These are phyloP conservation scores for Scaptomyza flava DNA, from an alignment of 2,888 invertebrate genomes.

Conservation along the genomic window DNA sequence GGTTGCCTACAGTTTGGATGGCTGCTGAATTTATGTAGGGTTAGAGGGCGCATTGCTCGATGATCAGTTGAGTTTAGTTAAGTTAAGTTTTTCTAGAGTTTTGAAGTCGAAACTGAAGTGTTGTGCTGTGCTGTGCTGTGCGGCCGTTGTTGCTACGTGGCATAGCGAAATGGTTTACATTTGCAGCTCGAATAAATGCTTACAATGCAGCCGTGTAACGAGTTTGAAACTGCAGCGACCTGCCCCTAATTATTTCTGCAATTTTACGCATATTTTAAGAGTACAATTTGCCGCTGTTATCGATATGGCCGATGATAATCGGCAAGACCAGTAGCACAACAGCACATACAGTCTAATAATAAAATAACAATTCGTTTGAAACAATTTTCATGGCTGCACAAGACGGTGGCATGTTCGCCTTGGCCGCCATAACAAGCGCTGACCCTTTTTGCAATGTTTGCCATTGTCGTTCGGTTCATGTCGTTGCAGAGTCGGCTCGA, in stretches of 20 bases:
- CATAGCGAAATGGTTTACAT: constrained; percentile 83
- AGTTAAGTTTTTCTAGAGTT: constrained; percentile 19
- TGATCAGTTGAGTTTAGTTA: constrained; percentile 60
- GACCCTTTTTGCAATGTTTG: constrained; percentile 52
- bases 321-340: constrained; percentile 68
- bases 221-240: constrained; percentile 44
- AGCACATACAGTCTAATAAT: constrained; percentile 57
- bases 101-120: constrained; percentile 15
- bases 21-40: constrained; percentile 80
- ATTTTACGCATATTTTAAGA: constrained; percentile 61
- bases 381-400: constrained; percentile 49
- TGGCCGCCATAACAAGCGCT: constrained; percentile 53
- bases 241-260: constrained; percentile 56
- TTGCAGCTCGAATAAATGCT: constrained; percentile 66
- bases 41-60: constrained; percentile 80
- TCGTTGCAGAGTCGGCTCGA: constrained; percentile 64
- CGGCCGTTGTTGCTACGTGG: constrained; percentile 50
- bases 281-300: constrained; percentile 48
- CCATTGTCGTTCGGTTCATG: constrained; percentile 50
- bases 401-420: constrained; percentile 70
- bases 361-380: constrained; percentile 66
- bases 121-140: constrained; percentile 15
- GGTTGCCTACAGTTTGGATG: constrained; percentile 33
- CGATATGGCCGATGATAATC: constrained; percentile 58
- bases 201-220: constrained; percentile 65